Percentiles rank a stretch among this genome's conserved stretches.
phyloP scores from a whole-genome alignment of 2,113 vertebrate species.

The Burhinus bistriatus region DNA sequence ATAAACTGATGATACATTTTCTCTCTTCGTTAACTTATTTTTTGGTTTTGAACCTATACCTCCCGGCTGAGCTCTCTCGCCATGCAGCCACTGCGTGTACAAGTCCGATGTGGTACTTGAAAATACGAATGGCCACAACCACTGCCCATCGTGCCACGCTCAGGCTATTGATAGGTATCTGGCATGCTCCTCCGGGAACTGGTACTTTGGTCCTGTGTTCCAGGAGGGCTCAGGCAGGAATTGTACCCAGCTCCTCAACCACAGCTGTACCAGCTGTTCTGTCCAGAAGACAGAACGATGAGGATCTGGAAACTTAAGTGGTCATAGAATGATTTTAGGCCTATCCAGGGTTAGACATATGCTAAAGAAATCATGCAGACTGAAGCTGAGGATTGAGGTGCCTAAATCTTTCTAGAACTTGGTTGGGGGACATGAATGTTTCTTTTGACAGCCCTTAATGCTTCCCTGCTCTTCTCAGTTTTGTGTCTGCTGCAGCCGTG shows the following conservation, averaged over 20 bases:
- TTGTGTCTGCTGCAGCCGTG: neutral
- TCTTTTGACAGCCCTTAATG: neutral
- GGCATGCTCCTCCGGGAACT: neutral
- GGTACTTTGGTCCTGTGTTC: neutral
- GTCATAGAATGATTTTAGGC: neutral
- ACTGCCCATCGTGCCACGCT: neutral
- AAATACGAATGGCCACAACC: neutral
- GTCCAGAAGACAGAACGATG: neutral
- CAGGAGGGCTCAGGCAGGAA: neutral
- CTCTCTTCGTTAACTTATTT: neutral
- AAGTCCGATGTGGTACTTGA: neutral
- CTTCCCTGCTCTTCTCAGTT: neutral
- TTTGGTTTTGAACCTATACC: neutral
- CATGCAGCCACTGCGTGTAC: neutral
- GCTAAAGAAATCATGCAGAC: neutral
- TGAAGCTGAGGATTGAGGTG: neutral
- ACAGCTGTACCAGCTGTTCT: neutral
- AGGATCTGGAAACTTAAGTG: neutral
- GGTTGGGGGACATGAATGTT: neutral
- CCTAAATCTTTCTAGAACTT: neutral
- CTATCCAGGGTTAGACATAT: neutral
- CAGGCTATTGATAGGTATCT: neutral
- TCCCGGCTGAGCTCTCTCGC: neutral
- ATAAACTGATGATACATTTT: neutral
- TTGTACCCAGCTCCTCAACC: neutral